Evolutionary conservation across 2,888 invertebrate species (phyloP), one percentile per base, ranked within the genome.

Genomic region (Gasteruption jaculator): DNA sequence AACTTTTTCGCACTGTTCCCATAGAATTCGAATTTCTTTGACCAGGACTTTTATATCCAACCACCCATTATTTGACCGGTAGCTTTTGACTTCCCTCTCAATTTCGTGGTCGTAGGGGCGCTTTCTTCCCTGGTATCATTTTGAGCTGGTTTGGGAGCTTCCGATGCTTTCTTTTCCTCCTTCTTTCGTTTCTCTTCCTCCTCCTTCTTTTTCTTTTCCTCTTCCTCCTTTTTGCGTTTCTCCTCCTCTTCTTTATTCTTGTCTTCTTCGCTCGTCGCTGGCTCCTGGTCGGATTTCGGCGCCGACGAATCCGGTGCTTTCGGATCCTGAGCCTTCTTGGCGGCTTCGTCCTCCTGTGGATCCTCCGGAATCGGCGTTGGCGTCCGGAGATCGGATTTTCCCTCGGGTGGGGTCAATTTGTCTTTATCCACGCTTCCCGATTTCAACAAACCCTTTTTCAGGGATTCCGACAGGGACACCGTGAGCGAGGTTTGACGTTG

Each of bases 31-130:
- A n/a, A n/a, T n/a, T n/a, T n/a, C n/a, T n/a, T n/a, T n/a, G n/a
- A n/a, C n/a, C n/a, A n/a, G n/a, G n/a, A 18, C 12, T 30, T 31
- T 74, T 77, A 86, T 39, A 86, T 75, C 86, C 86, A 86, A 2
- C 86, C 86, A 11, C 85, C 81, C 46, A 85, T 79, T 49, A 83
- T 75, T 70, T 81, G 81, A 0, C 86, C 86, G 1, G 85, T 85
- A 1, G 82, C 80, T 59, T 80, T 84, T 3, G 86, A 86, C 61
- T 80, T 84, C 8, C 86, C 86, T 15, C 68, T 54, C 15, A 63
- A 57, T 54, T 71, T 71, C 43, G 76, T 79, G 21, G 75, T 74
- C 30, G 73, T 71, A 5, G 74, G 68, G 10, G 72, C 70, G 27
- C 41, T 46, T 1, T 53, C 53, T n/a, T 54, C 56, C 7, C 45